These are phyloP conservation scores for Yponomeuta evonymella DNA, from an alignment of 2,888 invertebrate species.

Conservation along the genomic window DNA sequence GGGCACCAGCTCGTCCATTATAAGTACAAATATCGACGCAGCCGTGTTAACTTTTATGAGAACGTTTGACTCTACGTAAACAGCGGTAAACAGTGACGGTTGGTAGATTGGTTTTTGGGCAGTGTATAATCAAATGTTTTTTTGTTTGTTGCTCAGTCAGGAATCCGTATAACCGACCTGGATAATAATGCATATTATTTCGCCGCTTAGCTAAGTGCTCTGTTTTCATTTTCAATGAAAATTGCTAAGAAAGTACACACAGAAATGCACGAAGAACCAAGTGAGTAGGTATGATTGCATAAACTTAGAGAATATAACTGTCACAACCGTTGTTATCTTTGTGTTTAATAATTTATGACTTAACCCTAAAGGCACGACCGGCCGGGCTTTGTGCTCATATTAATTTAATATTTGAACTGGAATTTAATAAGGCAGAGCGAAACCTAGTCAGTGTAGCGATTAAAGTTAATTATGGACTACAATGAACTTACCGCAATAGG, in stretches of 20 bases:
- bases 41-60: conserved; percentile 40
- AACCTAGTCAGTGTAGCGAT: neutral
- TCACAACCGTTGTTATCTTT: neutral
- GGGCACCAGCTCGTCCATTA: conserved; percentile 33
- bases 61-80: conserved; percentile 16
- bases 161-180: too few species aligned
- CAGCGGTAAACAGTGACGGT: neutral
- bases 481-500: neutral
- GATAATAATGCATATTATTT: too few species aligned
- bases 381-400: neutral
- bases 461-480: neutral
- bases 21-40: conserved; percentile 38
- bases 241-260: too few species aligned
- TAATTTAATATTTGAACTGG: conserved; percentile 2
- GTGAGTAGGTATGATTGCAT: neutral
- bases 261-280: too few species aligned
- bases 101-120: neutral
- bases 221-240: too few species aligned
- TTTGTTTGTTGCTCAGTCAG: too few species aligned
- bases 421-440: neutral
- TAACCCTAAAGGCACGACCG: neutral
- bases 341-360: neutral
- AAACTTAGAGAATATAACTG: neutral
- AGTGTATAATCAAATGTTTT: too few species aligned
- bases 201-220: too few species aligned